Evolutionary conservation across 2,113 vertebrate genomes (phyloP).

Genomic region (Capra hircus): DNA sequence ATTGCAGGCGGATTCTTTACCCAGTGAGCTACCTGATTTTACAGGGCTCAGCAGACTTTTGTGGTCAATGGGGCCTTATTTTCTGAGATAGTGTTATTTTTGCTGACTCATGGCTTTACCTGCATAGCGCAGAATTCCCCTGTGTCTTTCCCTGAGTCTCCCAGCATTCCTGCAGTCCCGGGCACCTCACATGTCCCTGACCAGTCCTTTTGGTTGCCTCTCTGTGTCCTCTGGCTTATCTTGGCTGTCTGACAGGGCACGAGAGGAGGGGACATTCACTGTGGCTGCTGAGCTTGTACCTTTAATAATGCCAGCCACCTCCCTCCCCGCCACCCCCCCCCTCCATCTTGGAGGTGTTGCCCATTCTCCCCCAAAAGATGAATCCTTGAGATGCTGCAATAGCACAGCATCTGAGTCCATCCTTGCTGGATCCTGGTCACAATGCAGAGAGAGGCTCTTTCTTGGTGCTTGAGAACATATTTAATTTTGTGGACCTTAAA

Average conservation of each 20-base stretch:
- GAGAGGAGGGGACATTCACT: background rate
- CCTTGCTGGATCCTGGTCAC: background rate
- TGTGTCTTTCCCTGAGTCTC: background rate
- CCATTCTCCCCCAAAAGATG: fast-evolving
- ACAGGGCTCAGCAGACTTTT: background rate
- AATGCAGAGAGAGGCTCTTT: background rate
- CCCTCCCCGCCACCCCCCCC: fast-evolving
- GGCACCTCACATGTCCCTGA: background rate
- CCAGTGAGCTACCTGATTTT: background rate
- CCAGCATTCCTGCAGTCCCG: background rate
- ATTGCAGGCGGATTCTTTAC: background rate
- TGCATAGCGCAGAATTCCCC: fast-evolving
- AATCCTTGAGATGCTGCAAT: background rate
- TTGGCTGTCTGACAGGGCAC: background rate
- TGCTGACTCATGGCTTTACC: background rate
- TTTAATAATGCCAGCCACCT: background rate
- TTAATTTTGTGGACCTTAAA: background rate
- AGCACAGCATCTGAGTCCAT: background rate
- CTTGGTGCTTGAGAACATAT: background rate
- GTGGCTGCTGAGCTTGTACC: background rate
- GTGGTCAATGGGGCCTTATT: background rate
- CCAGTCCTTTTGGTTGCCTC: background rate
- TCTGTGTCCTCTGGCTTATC: background rate
- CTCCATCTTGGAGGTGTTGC: too few relatives aligned
- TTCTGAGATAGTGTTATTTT: background rate